Evolutionary conservation across 2,888 invertebrate genomes (phyloP).

Genomic region (Eulithis prunata): DNA sequence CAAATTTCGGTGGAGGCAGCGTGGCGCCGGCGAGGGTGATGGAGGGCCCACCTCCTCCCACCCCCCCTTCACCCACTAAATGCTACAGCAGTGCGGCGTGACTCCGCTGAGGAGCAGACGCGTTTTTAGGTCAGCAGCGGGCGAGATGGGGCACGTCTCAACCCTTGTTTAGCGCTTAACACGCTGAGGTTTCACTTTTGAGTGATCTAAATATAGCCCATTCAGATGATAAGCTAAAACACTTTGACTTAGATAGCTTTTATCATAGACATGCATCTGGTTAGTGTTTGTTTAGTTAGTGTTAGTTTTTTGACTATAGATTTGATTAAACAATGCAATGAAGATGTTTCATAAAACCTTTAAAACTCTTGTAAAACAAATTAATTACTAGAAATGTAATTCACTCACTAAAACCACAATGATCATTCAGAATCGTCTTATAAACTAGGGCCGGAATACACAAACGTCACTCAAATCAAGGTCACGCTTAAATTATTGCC

Average conservation of each 20-base stretch:
- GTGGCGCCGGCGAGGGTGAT: conserved; percentile 45
- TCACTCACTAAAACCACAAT: too few species aligned
- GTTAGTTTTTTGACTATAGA: too few species aligned
- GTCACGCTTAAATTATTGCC: too few species aligned
- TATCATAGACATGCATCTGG: neutral
- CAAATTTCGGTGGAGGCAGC: conserved; percentile 44
- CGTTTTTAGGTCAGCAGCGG: conserved; percentile 39
- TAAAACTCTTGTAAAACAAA: too few species aligned
- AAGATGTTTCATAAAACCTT: too few species aligned
- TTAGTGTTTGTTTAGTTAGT: too few species aligned
- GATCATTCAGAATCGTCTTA: too few species aligned
- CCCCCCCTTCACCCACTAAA: conserved; percentile 38
- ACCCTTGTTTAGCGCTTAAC: conserved; percentile 27
- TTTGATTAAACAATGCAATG: too few species aligned
- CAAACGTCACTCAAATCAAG: too few species aligned
- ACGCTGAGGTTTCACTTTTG: conserved; percentile 29
- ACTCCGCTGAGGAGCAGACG: conserved; percentile 51
- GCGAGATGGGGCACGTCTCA: conserved; percentile 28
- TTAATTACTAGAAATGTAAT: too few species aligned
- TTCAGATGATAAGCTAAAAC: conserved; percentile 13
- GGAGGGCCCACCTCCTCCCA: conserved; percentile 17
- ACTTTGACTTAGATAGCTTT: neutral
- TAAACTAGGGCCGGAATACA: too few species aligned
- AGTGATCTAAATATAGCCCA: conserved; percentile 15
- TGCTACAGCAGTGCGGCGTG: conserved; percentile 70